A percentile compares a stretch with the other conserved stretches of the same genome.
These are phyloP conservation scores for Ficedula albicollis DNA, from an alignment of 2,797 vertebrate species.

Conservation along the genomic window DNA sequence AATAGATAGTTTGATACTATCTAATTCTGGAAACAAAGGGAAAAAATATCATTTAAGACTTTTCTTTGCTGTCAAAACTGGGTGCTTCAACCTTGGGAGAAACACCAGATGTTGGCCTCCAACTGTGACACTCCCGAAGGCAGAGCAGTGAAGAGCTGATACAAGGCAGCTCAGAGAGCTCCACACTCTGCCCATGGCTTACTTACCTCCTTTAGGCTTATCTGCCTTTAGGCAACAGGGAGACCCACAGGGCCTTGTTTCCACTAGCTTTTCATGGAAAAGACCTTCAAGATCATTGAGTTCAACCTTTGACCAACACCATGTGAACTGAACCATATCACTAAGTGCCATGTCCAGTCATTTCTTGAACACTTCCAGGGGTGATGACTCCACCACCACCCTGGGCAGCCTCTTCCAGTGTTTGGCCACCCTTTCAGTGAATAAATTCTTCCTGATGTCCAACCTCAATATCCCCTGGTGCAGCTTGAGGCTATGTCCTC, in stretches of 20 bases:
- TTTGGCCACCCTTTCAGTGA: not conserved
- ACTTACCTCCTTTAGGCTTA: not conserved
- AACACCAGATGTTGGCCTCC: not conserved
- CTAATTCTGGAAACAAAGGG: not conserved
- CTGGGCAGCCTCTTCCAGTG: not conserved
- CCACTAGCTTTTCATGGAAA: not conserved
- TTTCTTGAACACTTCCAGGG: not conserved
- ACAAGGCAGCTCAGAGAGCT: not conserved
- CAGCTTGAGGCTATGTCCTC: not conserved
- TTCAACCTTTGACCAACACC: not conserved
- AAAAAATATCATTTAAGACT: not conserved
- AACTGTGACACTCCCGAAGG: fast-evolving
- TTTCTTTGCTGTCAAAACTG: not conserved
- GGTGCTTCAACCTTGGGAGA: not conserved
- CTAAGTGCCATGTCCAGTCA: fast-evolving
- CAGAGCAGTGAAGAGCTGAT: not conserved
- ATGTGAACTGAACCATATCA: not conserved
- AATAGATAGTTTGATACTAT: not conserved
- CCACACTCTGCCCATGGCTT: fast-evolving
- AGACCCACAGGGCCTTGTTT: not conserved
- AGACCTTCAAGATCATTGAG: not conserved
- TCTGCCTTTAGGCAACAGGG: not conserved
- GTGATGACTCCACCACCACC: not conserved
- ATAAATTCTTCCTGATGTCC: not conserved
- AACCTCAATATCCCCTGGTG: not conserved